Conservation (phyloP, 2,888 invertebrate species). For the Pseudococcus longispinus region DNA sequence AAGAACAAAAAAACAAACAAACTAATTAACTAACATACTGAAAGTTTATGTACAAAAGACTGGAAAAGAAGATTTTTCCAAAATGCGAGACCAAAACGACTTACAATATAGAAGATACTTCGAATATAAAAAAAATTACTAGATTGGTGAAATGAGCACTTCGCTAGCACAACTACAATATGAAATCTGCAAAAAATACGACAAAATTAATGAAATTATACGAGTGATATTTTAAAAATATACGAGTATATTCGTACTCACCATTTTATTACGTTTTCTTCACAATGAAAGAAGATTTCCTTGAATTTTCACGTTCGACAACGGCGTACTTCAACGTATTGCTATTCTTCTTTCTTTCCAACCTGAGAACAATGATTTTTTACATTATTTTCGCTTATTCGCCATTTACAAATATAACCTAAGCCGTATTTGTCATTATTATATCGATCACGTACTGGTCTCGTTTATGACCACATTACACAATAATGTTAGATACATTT, state of each 20-base stretch:
- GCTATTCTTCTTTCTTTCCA: slow-evolving; percentile 25
- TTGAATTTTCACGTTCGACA: slow-evolving; percentile 34
- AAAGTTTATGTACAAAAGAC: slow-evolving; percentile 44
- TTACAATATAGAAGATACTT: background rate
- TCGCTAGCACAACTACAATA: background rate
- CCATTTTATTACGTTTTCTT: slow-evolving; percentile 15
- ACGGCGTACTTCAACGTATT: slow-evolving; percentile 23
- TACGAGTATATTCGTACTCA: background rate
- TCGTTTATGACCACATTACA: slow-evolving; percentile 2
- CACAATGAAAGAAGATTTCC: background rate
- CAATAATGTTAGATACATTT: background rate
- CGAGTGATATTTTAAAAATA: background rate
- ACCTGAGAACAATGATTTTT: slow-evolving; percentile 27
- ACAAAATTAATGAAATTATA: background rate
- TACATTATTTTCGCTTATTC: slow-evolving; percentile 1
- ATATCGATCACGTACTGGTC: background rate
- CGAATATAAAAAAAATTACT: background rate
- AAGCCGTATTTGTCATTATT: background rate
- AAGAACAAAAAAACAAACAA: background rate
- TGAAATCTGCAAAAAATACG: background rate
- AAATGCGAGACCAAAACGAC: slow-evolving; percentile 14
- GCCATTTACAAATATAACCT: background rate
- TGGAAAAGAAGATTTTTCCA: background rate
- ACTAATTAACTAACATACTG: background rate
- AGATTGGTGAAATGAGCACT: slow-evolving; percentile 1